Conservation (phyloP, 1,140 invertebrate genomes). For the Drosophila sproati region DNA sequence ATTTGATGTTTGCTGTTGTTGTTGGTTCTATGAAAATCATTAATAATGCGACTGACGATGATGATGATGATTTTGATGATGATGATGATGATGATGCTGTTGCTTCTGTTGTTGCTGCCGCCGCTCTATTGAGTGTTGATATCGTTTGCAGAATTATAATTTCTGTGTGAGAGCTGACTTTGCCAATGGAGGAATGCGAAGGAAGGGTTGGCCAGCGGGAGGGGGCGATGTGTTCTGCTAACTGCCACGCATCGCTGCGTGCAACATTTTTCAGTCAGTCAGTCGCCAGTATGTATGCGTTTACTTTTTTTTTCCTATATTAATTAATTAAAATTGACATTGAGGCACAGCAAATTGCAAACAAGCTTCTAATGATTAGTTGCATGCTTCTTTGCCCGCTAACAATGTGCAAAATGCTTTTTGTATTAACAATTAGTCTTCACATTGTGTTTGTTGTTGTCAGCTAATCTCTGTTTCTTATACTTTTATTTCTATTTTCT, state of each 20-base stretch:
- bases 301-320: constrained; percentile 58
- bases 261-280: constrained; percentile 40
- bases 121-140: constrained; percentile 53
- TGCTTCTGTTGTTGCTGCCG: constrained; percentile 40
- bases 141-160: constrained; percentile 71
- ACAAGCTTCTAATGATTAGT: constrained; percentile 78
- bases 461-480: constrained; percentile 35
- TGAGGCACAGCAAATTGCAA: constrained; percentile 76
- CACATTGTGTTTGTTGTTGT: constrained; percentile 39
- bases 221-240: constrained; percentile 3
- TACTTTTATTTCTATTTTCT: constrained; percentile 10
- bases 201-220: background rate
- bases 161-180: constrained; percentile 36
- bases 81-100: constrained; percentile 27
- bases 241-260: constrained; percentile 69
- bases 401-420: constrained; percentile 82
- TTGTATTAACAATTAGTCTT: constrained; percentile 73
- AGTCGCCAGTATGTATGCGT: constrained; percentile 12
- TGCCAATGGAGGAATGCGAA: background rate
- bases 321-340: constrained; percentile 83
- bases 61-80: constrained; percentile 37
- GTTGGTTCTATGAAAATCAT: constrained; percentile 67
- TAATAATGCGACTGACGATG: constrained; percentile 65
- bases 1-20: constrained; percentile 19
- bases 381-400: constrained; percentile 68